Percentiles rank a stretch among this genome's conserved stretches.
These are phyloP conservation scores for Clarias fuscus DNA, from an alignment of 2,797 vertebrate species.

Conservation along the genomic window DNA sequence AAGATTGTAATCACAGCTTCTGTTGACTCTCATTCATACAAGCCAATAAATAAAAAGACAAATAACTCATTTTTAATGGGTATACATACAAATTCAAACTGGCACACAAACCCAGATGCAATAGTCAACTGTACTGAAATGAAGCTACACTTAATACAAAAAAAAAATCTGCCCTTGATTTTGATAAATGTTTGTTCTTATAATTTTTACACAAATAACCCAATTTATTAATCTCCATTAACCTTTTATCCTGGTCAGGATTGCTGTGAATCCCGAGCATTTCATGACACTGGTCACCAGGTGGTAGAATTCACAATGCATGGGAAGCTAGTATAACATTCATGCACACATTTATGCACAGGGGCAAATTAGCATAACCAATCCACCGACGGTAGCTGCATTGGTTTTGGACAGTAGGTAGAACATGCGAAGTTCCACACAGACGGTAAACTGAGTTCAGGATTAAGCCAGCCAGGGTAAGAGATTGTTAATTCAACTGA, in stretches of 20 bases:
- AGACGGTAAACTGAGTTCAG: background rate
- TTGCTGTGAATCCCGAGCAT: background rate
- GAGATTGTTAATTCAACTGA: background rate
- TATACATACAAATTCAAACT: background rate
- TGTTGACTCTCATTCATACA: background rate
- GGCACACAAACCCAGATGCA: background rate
- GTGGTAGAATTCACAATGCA: background rate
- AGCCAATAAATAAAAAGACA: background rate
- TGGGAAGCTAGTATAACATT: background rate
- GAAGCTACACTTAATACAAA: background rate
- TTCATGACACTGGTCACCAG: background rate
- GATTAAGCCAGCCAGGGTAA: background rate
- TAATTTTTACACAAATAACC: background rate
- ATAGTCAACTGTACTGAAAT: background rate
- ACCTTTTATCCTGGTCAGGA: background rate
- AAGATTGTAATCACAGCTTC: background rate
- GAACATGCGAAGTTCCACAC: background rate
- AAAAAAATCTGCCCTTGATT: background rate
- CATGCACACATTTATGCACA: background rate
- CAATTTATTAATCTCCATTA: background rate
- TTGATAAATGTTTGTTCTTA: background rate
- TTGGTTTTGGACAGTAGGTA: background rate
- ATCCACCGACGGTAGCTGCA: background rate
- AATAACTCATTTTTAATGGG: background rate
- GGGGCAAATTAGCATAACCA: background rate